Evolutionary conservation across 2,888 invertebrate species (phyloP).

Genomic region (Bellardia bayeri): DNA sequence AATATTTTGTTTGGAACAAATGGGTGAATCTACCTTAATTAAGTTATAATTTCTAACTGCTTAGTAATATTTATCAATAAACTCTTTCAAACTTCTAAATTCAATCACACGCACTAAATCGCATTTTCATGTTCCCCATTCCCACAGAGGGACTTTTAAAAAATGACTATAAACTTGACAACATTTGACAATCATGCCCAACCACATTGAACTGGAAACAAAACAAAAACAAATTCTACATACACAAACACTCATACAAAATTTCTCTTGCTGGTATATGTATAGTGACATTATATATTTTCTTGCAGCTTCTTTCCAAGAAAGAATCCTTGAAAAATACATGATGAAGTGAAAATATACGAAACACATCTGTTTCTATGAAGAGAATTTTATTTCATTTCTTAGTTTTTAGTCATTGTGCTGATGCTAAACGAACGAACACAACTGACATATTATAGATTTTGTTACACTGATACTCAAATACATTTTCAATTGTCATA

Average conservation of each 20-base stretch:
- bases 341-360: slow-evolving; percentile 25
- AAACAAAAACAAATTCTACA: slow-evolving; percentile 1
- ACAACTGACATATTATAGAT: slow-evolving; percentile 56
- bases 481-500: slow-evolving; percentile 55
- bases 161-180: slow-evolving; percentile 75
- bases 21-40: too few relatives aligned
- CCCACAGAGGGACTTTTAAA: slow-evolving; percentile 64
- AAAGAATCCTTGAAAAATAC: slow-evolving; percentile 27
- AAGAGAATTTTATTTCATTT: slow-evolving; percentile 15
- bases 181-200: slow-evolving; percentile 70
- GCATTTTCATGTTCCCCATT: slow-evolving; percentile 45
- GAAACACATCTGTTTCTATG: slow-evolving; percentile 50
- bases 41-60: too few relatives aligned
- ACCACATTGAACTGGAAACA: slow-evolving; percentile 22
- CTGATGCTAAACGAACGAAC: not conserved
- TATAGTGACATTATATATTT: not conserved
- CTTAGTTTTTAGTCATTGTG: not conserved
- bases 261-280: too few relatives aligned
- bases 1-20: too few relatives aligned
- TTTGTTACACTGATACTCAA: slow-evolving; percentile 42
- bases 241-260: slow-evolving; percentile 1
- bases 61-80: too few relatives aligned
- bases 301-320: not conserved
- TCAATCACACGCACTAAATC: slow-evolving; percentile 45
- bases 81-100: slow-evolving; percentile 24